Conservation (phyloP, 2,888 invertebrate genomes). For the Lacanobia wlatinum region DNA sequence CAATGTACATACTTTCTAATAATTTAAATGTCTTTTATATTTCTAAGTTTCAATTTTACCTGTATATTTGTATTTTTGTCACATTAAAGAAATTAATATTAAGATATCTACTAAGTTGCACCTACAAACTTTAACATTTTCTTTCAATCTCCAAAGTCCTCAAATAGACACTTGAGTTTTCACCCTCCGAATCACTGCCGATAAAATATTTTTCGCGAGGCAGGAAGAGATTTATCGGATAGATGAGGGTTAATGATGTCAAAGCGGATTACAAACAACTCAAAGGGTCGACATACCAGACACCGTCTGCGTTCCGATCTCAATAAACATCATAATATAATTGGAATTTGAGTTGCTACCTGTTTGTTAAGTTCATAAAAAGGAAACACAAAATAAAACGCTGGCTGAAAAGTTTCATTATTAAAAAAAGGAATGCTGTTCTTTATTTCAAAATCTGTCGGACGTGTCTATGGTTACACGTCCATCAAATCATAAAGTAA, state of each 20-base stretch:
- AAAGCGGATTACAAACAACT: conserved; percentile 24
- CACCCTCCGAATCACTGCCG: conserved; percentile 5
- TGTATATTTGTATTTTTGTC: no score
- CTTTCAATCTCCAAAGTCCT: not conserved
- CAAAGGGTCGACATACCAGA: conserved; percentile 29
- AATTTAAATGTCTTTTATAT: no score
- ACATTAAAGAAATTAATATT: no score
- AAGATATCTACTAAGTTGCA: no score
- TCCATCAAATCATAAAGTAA: not conserved
- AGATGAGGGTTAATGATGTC: conserved; percentile 24
- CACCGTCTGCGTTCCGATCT: conserved; percentile 39
- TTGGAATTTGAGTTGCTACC: conserved; percentile 8
- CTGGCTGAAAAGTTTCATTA: not conserved
- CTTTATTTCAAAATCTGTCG: not conserved
- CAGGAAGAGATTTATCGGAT: not conserved
- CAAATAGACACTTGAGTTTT: not conserved
- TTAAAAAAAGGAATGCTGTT: not conserved
- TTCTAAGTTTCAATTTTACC: no score
- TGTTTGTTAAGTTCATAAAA: not conserved
- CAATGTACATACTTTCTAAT: no score
- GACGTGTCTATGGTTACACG: not conserved
- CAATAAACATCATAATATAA: conserved; percentile 9
- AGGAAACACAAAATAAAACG: not conserved
- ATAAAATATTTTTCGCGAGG: conserved; percentile 32
- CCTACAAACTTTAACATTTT: not conserved